Conservation (phyloP, 2,888 invertebrate species). For the Tiliacea citrago region DNA sequence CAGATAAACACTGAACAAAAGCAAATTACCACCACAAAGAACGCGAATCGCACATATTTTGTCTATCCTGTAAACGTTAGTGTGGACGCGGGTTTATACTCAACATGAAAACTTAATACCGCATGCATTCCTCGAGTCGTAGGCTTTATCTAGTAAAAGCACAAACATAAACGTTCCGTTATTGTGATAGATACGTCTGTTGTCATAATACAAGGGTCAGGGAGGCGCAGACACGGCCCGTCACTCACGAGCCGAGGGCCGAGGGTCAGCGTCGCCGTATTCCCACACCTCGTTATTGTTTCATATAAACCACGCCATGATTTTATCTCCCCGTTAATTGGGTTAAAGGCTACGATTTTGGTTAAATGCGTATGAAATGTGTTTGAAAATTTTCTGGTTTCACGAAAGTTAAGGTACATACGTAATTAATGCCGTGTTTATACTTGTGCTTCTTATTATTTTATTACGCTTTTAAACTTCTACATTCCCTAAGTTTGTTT, state of each 20-base stretch:
- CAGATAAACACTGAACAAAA: background rate
- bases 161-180: constrained; percentile 54
- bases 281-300: constrained; percentile 85
- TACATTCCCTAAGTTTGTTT: background rate
- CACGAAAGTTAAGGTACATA: background rate
- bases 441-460: background rate
- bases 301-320: constrained; percentile 78
- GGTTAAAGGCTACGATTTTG: constrained; percentile 61
- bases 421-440: background rate
- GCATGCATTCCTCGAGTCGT: constrained; percentile 21
- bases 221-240: constrained; percentile 67
- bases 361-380: constrained; percentile 23
- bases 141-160: constrained; percentile 55
- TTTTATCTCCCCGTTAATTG: constrained; percentile 75
- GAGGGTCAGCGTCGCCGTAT: constrained; percentile 78
- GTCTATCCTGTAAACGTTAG: background rate
- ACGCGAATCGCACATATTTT: background rate
- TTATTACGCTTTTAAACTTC: background rate
- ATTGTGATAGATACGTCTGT: constrained; percentile 59
- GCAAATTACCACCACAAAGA: background rate
- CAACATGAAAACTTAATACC: constrained; percentile 30
- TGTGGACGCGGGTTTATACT: constrained; percentile 6
- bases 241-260: constrained; percentile 70
- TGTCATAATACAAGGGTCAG: constrained; percentile 63
- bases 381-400: background rate